Percentiles rank a stretch among this genome's conserved stretches.
These are phyloP conservation scores for Ectropis crepuscularia DNA, from an alignment of 2,888 invertebrate genomes.

Conservation along the genomic window DNA sequence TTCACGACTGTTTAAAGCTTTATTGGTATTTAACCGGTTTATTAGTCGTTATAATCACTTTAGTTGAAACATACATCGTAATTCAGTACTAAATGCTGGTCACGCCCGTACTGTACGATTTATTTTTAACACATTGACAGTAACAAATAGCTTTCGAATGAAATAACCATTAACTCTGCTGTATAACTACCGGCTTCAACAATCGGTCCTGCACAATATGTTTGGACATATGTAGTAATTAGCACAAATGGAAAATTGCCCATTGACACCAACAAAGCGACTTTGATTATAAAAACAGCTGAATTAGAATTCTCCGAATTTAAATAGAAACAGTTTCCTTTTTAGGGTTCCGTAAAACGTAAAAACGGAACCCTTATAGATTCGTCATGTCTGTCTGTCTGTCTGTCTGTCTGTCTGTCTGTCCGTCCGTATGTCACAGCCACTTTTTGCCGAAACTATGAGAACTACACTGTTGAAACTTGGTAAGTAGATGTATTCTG, in stretches of 20 bases:
- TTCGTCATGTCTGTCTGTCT: too few species aligned
- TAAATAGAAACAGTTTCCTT: too few species aligned
- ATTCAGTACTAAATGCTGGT: conserved; percentile 2
- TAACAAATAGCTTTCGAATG: conserved; percentile 14
- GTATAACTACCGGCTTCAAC: conserved; percentile 21
- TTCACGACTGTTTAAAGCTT: too few species aligned
- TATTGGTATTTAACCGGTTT: background rate
- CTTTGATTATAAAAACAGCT: background rate
- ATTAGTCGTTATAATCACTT: background rate
- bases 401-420: too few species aligned
- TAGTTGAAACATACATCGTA: background rate
- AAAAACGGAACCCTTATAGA: too few species aligned
- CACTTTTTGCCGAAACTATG: too few species aligned
- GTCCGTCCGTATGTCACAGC: too few species aligned
- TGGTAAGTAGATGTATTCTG: too few species aligned
- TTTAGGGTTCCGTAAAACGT: too few species aligned
- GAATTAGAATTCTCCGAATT: too few species aligned
- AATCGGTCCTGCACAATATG: conserved; percentile 9
- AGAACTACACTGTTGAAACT: too few species aligned
- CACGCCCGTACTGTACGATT: background rate
- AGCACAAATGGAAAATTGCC: conserved; percentile 1
- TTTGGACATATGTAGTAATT: conserved; percentile 9
- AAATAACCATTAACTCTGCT: background rate
- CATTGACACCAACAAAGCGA: background rate
- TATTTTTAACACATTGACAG: conserved; percentile 13